Evolutionary conservation across 2,113 vertebrate genomes (phyloP), one percentile per base, ranked within the genome.

Genomic region (Gymnarchus niloticus): DNA sequence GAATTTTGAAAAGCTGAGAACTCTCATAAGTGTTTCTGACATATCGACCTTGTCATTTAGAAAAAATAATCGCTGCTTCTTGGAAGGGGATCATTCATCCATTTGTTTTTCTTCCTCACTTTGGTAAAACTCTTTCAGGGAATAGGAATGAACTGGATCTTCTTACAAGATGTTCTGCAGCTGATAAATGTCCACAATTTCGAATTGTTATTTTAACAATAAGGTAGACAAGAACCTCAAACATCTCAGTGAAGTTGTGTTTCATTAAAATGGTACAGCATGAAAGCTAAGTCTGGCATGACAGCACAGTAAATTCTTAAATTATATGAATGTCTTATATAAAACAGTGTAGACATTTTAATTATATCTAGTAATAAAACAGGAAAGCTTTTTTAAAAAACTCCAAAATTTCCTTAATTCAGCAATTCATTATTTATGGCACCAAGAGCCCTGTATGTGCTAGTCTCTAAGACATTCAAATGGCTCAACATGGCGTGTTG

Each of bases 1-100:
- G 88, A 78, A 83, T 88, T 48, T n/a, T 1, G 6, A 81, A 85
- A 83, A 88, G 85, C 89, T 91, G 91, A 84, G 77, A 92, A 86
- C 56, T 90, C 56, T 83, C 78, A 65, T 87, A 87, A 91, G 89
- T 78, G 85, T 86, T 85, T 87, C 61, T 33, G 85, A 81, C 87
- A 89, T 89, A 89, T 91, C 83, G 87, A 90, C 90, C 87, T 88
- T 87, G 21, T 77, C 44, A 48, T 48, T 7, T 21, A 77, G 2
- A 23, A 89, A 65, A 52, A 65, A 88, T 84, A 61, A 83, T 88
- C 73, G 84, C 85, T 78, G 88, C 48, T 89, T 87, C 86, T 81
- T 85, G 78, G 21, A 6, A 25, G 56, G 77, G 86, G 88, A 88
- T 77, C 54, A 89, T 89, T 88, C 4, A 1, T 56, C 21, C 14